Evolutionary conservation across 2,113 vertebrate species (phyloP).

Genomic region (Cyprinodon variegatus): DNA sequence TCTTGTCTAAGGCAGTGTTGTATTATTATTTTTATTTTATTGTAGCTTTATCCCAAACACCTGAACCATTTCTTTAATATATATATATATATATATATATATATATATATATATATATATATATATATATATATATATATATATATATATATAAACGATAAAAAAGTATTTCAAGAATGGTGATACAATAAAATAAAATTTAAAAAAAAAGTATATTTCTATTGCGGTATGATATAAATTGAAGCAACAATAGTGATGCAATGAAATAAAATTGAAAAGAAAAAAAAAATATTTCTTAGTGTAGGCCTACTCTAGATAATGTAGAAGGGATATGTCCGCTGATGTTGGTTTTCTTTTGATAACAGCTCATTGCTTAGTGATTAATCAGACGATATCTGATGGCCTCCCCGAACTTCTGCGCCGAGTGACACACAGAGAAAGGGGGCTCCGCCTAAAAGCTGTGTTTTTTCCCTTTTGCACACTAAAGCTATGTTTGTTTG

Average conservation of each 20-base stretch:
- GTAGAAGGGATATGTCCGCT: neutral
- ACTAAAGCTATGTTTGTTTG: constrained; percentile 72
- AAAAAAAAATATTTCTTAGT: neutral
- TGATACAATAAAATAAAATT: no score
- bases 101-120: no score
- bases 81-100: no score
- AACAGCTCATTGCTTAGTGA: neutral
- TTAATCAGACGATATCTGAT: constrained; percentile 11
- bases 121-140: no score
- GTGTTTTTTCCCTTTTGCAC: constrained; percentile 49
- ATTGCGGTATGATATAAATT: neutral
- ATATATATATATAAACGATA: no score
- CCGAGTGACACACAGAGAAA: constrained; percentile 35
- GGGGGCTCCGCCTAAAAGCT: constrained; percentile 49
- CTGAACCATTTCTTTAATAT: no score
- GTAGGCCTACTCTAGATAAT: neutral
- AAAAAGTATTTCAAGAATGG: no score
- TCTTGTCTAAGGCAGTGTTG: no score
- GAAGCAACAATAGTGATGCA: neutral
- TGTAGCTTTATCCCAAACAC: no score
- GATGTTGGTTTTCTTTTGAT: constrained; percentile 1
- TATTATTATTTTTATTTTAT: no score
- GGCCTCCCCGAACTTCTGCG: constrained; percentile 13
- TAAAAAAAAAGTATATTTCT: no score
- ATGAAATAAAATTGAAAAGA: neutral